Evolutionary conservation across 2,113 vertebrate species (phyloP), one percentile per base, ranked within the genome.

Genomic region (Mormyrus lacerda): DNA sequence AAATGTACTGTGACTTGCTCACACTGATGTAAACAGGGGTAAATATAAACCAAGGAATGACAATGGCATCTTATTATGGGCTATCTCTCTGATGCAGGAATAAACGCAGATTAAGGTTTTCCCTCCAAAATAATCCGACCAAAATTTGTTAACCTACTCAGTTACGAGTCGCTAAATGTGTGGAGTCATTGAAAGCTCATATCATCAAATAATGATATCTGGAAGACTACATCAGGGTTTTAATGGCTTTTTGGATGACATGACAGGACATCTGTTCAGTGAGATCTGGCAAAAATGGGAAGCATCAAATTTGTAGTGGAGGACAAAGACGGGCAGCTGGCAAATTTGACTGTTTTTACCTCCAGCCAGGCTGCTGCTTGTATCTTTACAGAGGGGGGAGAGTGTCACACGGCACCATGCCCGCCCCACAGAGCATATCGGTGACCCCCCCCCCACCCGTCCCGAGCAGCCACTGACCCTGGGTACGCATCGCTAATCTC

Each of bases 401-500:
- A 27, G 48, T 15, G 84, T 51, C 24, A 48, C 27, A 31, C 8
- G 15, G n/a, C 85, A 8, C 48, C 50, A 31, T 87, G 48, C 27
- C n/a, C 35, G 17, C 50, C 11, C n/a, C 3, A 87, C 35, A 17
- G 48, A 19, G 45, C 27, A 17, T n/a, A n/a, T 39, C 47, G 45
- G 85, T 39, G 85, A 55, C 27, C 85, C 85, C 45, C 47, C 47
- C 24, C 82, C 0, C 45, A 27, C 83, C 3, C 10, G 9, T 11
- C 51, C n/a, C 2, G 87, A 7, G 47, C 44, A 55, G 84, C 90
- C 51, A 79, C 85, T 47, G 91, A 87, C 42, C 55, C 51, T 8
- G 24, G 73, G 87, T 17, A 76, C 90, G 90, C 88, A 79, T 92
- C 55, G 48, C 84, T 91, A 90, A 92, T 92, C 87, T 92, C 53